Conservation (phyloP, 2,797 vertebrate genomes). For the Halcyon chelicuti region DNA sequence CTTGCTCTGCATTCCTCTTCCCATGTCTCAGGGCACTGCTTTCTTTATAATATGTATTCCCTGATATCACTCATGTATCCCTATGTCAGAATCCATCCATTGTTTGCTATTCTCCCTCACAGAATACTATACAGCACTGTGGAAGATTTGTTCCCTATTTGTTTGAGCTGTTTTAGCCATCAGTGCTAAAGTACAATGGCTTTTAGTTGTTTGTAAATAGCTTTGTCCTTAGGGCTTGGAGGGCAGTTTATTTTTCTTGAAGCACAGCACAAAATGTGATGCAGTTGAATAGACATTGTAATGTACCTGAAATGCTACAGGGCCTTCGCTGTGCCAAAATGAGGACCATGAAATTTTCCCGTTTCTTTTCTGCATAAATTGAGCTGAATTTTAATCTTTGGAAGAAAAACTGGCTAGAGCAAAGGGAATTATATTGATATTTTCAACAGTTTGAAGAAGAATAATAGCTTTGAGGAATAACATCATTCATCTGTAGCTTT, state of each 20-base stretch:
- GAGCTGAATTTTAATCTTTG: slow-evolving; percentile 38
- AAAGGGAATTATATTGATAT: slow-evolving; percentile 26
- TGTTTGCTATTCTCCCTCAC: background rate
- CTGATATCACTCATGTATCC: background rate
- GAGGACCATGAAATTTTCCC: background rate
- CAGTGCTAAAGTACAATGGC: slow-evolving; percentile 8
- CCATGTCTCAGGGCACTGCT: background rate
- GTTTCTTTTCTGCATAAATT: slow-evolving; percentile 20
- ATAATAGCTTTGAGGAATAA: slow-evolving; percentile 16
- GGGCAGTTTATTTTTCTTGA: slow-evolving; percentile 62
- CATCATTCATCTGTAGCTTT: background rate
- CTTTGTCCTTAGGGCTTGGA: slow-evolving; percentile 45
- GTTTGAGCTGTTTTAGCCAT: slow-evolving; percentile 4
- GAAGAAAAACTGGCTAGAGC: background rate
- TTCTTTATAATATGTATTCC: background rate
- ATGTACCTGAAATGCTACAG: slow-evolving; percentile 21
- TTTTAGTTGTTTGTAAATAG: slow-evolving; percentile 58
- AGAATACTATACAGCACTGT: background rate
- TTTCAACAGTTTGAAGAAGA: slow-evolving; percentile 12
- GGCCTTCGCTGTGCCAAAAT: slow-evolving; percentile 28
- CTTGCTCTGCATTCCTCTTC: background rate
- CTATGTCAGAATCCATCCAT: background rate
- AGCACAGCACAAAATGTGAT: slow-evolving; percentile 51
- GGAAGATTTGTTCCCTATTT: slow-evolving; percentile 24
- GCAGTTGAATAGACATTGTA: slow-evolving; percentile 39